Percentiles rank a stretch among this genome's conserved stretches.
Conservation (phyloP, 2,888 invertebrate species). For the Heliconius sara region DNA sequence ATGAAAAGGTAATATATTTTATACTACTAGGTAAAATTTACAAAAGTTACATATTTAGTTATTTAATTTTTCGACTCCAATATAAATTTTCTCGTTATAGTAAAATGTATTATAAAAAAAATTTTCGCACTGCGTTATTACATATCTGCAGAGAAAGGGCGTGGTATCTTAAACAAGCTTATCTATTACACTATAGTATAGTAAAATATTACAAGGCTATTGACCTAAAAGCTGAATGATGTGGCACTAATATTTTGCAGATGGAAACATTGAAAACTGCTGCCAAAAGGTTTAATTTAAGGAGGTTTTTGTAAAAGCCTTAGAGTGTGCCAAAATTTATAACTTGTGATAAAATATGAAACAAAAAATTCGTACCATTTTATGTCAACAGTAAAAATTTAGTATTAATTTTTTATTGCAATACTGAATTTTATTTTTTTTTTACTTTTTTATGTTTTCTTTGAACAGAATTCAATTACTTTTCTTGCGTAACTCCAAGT, state of each 20-base stretch:
- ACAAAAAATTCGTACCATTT: background rate
- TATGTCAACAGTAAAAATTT: too few species aligned
- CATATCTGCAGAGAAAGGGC: slow-evolving; percentile 6
- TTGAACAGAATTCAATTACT: background rate
- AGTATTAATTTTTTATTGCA: background rate
- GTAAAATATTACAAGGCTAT: slow-evolving; percentile 14
- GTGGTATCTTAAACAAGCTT: slow-evolving; percentile 18
- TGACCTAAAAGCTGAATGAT: slow-evolving; percentile 19
- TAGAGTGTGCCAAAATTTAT: slow-evolving; percentile 28
- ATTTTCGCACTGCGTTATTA: slow-evolving; percentile 15
- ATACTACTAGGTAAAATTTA: too few species aligned
- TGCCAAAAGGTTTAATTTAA: slow-evolving; percentile 21
- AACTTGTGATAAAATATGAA: background rate
- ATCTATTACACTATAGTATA: background rate
- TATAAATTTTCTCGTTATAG: background rate
- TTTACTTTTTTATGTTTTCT: background rate
- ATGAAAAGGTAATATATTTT: background rate
- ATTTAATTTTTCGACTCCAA: background rate
- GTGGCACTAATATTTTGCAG: background rate
- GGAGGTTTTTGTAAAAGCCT: slow-evolving; percentile 1
- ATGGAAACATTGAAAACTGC: background rate
- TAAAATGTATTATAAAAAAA: background rate
- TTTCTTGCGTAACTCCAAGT: too few species aligned
- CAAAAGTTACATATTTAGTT: background rate
- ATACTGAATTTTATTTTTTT: background rate